Base-by-base conservation (phyloP, 2,888 invertebrate species). In the Koerneria pararmatus region DNA sequence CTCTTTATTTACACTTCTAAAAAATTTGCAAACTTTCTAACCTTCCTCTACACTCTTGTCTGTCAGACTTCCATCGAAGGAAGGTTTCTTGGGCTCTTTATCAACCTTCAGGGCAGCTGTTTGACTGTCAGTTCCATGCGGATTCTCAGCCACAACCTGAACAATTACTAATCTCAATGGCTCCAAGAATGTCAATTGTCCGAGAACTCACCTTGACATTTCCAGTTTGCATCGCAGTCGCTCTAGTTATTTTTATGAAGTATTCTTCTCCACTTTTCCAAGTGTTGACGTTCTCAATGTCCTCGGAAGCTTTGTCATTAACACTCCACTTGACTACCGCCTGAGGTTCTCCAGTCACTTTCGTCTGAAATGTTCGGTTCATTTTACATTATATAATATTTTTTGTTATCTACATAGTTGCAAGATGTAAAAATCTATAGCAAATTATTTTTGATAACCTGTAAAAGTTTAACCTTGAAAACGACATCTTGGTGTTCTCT, bases 11-110 rank as follows among this genome's bases (percentile, higher is more conserved):
- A n/a, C 11, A 37, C 15, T 15, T 37, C 3, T n/a, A 32, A 15
- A n/a, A 6, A 29, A 8, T 3, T 41, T 41, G 4, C n/a, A 46
- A 5, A 22, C 29, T 46, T 32, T 27, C 24, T 5, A 92, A 51
- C 93, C 93, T 77, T 91, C 90, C 34, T 88, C 88, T 0, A 91
- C 92, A 73, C 91, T 90, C 61, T 89, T 90, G 0, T 91, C 90
- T 34, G 90, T 85, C 1, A 93, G 92, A 81, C 91, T 91, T 56
- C 89, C 89, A 69, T 91, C 87, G 84, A 93, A 93, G 83, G 89
- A 88, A 0, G 93, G 93, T 79, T 90, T 90, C 82, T 91, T 91
- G 84, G 69, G 68, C 54, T 70, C 69, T 56, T 63, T 24, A 34
- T 49, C 67, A 46, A 53, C 67, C 19, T 41, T 6, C 3, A 62